Percentiles rank a stretch among this genome's conserved stretches.
phyloP scores from a whole-genome alignment of 2,888 invertebrate genomes.

The Stenoptilia bipunctidactyla region DNA sequence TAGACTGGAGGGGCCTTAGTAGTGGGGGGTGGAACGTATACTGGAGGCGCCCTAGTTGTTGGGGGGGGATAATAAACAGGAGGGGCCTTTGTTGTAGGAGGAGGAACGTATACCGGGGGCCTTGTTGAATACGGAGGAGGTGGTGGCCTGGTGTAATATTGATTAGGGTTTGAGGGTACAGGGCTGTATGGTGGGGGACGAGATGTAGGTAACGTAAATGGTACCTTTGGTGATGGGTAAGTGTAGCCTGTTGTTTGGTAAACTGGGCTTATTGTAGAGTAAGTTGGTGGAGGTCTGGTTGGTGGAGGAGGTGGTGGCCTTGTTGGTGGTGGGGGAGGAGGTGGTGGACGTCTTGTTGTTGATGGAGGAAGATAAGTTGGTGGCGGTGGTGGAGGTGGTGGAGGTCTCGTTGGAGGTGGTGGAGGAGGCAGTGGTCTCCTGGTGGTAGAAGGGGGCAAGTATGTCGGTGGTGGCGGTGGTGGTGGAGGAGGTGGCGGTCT shows the following conservation, averaged over 20 bases:
- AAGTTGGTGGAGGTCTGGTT: constrained; percentile 13
- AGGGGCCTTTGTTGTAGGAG: constrained; percentile 13
- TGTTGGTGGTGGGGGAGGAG: constrained; percentile 12
- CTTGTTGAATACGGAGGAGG: constrained; percentile 11
- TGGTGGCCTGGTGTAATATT: background rate
- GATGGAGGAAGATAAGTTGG: constrained; percentile 9
- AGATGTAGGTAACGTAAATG: background rate
- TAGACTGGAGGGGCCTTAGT: constrained; percentile 16
- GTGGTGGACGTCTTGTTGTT: constrained; percentile 12
- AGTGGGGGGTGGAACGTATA: constrained; percentile 20
- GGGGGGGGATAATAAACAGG: constrained; percentile 10
- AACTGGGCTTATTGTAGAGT: constrained; percentile 17
- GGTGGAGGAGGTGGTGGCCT: constrained; percentile 16
- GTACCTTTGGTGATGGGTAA: constrained; percentile 1
- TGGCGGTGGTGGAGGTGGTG: constrained; percentile 9
- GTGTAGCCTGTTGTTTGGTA: background rate
- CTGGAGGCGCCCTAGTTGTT: constrained; percentile 14
- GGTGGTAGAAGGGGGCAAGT: constrained; percentile 7
- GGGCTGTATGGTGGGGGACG: constrained; percentile 5
- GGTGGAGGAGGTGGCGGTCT: constrained; percentile 12
- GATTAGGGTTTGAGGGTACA: constrained; percentile 8
- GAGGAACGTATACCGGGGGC: constrained; percentile 12
- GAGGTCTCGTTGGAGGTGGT: constrained; percentile 13
- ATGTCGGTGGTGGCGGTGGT: constrained; percentile 16
- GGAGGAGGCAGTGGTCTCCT: constrained; percentile 18